Percentiles rank a stretch among this genome's conserved stretches.
Evolutionary conservation across 2,888 invertebrate species (phyloP).

Genomic region (Eupithecia exiguata): DNA sequence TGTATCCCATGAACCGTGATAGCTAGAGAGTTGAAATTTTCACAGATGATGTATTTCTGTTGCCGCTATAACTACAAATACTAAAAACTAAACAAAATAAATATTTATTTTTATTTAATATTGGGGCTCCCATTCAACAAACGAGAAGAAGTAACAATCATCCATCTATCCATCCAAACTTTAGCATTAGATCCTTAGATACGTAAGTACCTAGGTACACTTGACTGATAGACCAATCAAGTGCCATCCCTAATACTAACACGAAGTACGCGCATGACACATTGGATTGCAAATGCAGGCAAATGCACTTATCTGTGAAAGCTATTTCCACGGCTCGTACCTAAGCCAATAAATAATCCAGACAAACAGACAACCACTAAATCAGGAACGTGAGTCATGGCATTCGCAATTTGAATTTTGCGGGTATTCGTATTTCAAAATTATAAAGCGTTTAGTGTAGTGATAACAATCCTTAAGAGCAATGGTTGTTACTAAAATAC

Average conservation of each 20-base stretch:
- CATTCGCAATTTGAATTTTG: constrained; percentile 24
- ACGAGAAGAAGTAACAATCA: too few relatives aligned
- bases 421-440: constrained; percentile 6
- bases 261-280: constrained; percentile 41
- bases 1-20: too few relatives aligned
- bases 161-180: too few relatives aligned
- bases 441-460: not conserved
- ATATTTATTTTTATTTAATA: too few relatives aligned
- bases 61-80: too few relatives aligned
- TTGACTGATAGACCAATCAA: not conserved
- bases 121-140: too few relatives aligned
- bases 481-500: not conserved
- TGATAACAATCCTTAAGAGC: not conserved
- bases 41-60: too few relatives aligned
- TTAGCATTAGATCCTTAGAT: too few relatives aligned
- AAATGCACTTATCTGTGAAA: constrained; percentile 52
- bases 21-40: too few relatives aligned
- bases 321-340: constrained; percentile 52
- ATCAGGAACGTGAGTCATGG: constrained; percentile 44
- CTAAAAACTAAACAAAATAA: too few relatives aligned
- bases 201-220: not conserved
- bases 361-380: constrained; percentile 43
- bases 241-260: constrained; percentile 8
- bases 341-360: constrained; percentile 43
- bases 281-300: constrained; percentile 50